Conservation (phyloP, 2,797 vertebrate genomes). For the Gobio occitaniae region DNA sequence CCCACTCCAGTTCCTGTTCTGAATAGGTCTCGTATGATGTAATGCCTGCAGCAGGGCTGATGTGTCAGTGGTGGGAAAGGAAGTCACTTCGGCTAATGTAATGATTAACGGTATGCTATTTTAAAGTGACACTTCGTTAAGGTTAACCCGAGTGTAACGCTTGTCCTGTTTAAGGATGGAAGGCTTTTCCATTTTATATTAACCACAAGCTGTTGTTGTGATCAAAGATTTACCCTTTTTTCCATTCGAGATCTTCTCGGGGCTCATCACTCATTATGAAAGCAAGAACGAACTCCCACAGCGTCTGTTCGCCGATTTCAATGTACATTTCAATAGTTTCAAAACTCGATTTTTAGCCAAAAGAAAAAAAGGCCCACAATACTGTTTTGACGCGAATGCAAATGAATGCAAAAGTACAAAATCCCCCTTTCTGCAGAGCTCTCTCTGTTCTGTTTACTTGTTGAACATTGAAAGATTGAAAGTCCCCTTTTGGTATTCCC, state of each 20-base stretch:
- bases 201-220: conserved; percentile 36
- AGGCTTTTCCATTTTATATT: conserved; percentile 49
- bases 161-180: conserved; percentile 11
- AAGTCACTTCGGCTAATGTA: conserved; percentile 18
- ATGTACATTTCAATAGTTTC: conserved; percentile 52
- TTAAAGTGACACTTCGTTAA: conserved; percentile 28
- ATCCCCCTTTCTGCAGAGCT: conserved; percentile 65
- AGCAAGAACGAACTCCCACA: conserved; percentile 38
- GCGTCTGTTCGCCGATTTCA: conserved; percentile 40
- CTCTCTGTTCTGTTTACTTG: conserved; percentile 60
- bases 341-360: conserved; percentile 55
- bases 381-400: conserved; percentile 72
- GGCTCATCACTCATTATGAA: conserved; percentile 52
- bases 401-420: conserved; percentile 76
- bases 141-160: conserved; percentile 41
- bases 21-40: conserved; percentile 35
- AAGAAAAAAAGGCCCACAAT: conserved; percentile 53
- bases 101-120: conserved; percentile 38
- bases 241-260: conserved; percentile 18
- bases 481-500: conserved; percentile 69
- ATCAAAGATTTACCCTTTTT: conserved; percentile 4
- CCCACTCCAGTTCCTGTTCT: conserved; percentile 17
- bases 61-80: conserved; percentile 12
- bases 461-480: conserved; percentile 56
- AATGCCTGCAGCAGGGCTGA: neutral